Evolutionary conservation across 2,888 invertebrate genomes (phyloP), one percentile per base, ranked within the genome.

Genomic region (Camptogramma bilineatum): DNA sequence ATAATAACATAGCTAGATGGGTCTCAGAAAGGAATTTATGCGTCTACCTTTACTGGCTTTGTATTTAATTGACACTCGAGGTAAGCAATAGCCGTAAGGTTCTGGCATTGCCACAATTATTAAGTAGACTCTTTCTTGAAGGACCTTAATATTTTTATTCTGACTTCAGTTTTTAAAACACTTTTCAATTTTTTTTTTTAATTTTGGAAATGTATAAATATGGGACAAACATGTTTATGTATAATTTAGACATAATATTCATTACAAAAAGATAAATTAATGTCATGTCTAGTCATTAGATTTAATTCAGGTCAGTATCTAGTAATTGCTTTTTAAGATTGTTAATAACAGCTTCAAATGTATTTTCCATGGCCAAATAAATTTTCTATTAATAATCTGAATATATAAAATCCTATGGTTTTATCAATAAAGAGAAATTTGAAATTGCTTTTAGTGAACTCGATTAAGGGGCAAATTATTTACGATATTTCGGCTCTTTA

Each of bases 1-100:
- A 68, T 71, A 68, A 67, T 66, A 70, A 67, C 62, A 64, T 19
- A 47, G 59, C 66, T 67, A 63, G 66, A 66, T 65, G 70, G 59
- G 61, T 47, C 70, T 53, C 60, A 66, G 74, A 78, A 77, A 77
- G 75, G 78, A 79, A 80, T 79, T 81, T 80, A 81, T 80, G 77
- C 69, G 72, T 48, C 46, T 75, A 79, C 75, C 77, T 73, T 73
- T 62, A 68, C 72, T 71, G 58, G 67, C 67, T 61, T 63, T 71
- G 69, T 70, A 70, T 72, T 72, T 70, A 72, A 72, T 70, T 64
- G 67, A 62, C 68, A 70, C 44, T 55, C 47, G 44, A 54, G 60
- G 55, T 55, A 51, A 10, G 47, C 28, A 47, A 52, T 51, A 42
- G 47, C 39, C 60, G 57, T 66, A 61, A 68, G 54, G 62, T 10